phyloP scores from a whole-genome alignment of 2,888 invertebrate species.

The Masnerella sp. region DNA sequence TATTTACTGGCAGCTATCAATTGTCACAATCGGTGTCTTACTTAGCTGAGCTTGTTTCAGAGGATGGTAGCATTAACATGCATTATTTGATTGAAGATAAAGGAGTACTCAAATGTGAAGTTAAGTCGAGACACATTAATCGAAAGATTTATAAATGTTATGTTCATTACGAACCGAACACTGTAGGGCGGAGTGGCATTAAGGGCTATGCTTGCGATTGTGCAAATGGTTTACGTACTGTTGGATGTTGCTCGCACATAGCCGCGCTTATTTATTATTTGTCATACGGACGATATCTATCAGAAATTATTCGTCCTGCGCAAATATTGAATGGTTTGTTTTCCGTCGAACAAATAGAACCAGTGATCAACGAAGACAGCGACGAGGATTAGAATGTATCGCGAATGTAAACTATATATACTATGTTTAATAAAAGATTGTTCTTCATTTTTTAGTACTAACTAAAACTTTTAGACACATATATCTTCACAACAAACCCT shows the following conservation, averaged over 20 bases:
- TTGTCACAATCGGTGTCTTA: conserved; percentile 37
- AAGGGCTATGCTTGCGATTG: conserved; percentile 11
- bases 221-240: too few relatives aligned
- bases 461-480: conserved; percentile 3
- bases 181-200: conserved; percentile 1
- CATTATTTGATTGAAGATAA: conserved; percentile 16
- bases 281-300: conserved; percentile 33
- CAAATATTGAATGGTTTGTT: conserved; percentile 16
- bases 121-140: conserved; percentile 32
- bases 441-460: conserved; percentile 4
- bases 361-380: conserved; percentile 30
- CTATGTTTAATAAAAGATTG: conserved; percentile 3
- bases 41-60: conserved; percentile 17
- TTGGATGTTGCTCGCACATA: conserved; percentile 39
- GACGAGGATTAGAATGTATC: conserved; percentile 15
- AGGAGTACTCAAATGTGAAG: conserved; percentile 27
- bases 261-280: conserved; percentile 34
- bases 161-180: conserved; percentile 16
- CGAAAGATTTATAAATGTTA: conserved; percentile 15
- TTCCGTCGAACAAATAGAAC: background rate
- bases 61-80: conserved; percentile 14
- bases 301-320: conserved; percentile 34
- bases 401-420: background rate
- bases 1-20: conserved; percentile 40
- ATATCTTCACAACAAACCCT: background rate